Evolutionary conservation across 2,797 vertebrate species (phyloP).

Genomic region (Premnoplex brunnescens): DNA sequence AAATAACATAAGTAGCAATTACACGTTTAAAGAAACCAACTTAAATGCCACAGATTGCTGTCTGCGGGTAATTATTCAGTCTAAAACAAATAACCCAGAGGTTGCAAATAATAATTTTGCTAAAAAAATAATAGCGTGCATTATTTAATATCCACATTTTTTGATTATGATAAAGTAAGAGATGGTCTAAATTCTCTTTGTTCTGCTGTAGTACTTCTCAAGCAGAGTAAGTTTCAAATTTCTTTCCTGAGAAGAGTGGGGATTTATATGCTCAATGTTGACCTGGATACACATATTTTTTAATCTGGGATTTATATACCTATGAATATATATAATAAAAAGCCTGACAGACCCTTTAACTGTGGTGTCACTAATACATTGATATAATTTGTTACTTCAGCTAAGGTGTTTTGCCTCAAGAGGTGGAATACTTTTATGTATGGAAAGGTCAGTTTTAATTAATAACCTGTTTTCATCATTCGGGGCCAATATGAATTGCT

Average conservation of each 20-base stretch:
- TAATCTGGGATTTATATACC: slow-evolving; percentile 39
- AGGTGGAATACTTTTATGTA: slow-evolving; percentile 57
- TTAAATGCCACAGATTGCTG: not conserved
- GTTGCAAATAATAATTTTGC: slow-evolving; percentile 21
- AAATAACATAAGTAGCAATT: not conserved
- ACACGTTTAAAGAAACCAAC: not conserved
- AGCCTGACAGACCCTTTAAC: slow-evolving; percentile 50
- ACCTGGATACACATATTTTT: slow-evolving; percentile 38
- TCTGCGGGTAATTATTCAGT: not conserved
- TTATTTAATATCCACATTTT: not conserved
- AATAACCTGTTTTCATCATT: slow-evolving; percentile 68
- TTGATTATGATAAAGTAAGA: not conserved
- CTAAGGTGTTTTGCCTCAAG: slow-evolving; percentile 58
- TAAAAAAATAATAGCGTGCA: not conserved
- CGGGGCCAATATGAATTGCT: slow-evolving; percentile 58
- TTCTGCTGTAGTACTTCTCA: not conserved
- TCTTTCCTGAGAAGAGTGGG: not conserved
- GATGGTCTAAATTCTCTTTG: not conserved
- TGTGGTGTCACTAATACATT: slow-evolving; percentile 28
- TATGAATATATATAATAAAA: slow-evolving; percentile 47
- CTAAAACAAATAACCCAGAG: slow-evolving; percentile 22
- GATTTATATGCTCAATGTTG: slow-evolving; percentile 28
- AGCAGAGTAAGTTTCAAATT: not conserved
- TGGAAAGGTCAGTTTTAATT: slow-evolving; percentile 72
- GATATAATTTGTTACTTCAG: slow-evolving; percentile 65